Evolutionary conservation across 2,113 vertebrate species (phyloP), one percentile per base, ranked within the genome.

Genomic region (Pandion haliaetus): DNA sequence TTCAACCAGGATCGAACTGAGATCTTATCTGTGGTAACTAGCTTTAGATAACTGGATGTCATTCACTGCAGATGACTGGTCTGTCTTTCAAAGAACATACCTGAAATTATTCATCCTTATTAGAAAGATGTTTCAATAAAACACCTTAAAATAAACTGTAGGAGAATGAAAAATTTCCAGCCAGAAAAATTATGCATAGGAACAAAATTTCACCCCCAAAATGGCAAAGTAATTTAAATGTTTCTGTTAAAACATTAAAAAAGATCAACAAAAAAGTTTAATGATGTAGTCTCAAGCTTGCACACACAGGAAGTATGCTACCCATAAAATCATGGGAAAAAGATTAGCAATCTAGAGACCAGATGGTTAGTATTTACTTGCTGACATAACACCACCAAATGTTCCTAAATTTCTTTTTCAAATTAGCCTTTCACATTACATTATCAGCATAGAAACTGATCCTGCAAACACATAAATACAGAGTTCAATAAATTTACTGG

Each of bases 301-400:
- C 83, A 95, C 73, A 96, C 66, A 91, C 83, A 95, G 93, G 91
- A 97, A 95, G 79, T 67, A 65, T 42, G 83, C 84, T 96, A 87
- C 88, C 73, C 91, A 78, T 96, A 91, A 96, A 96, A 93, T 96
- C 82, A 94, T 63, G 66, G 74, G 82, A 91, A 97, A 91, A 89
- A 89, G 92, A 96, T 93, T 95, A 95, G 91, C 91, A 95, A 88
- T 95, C 82, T 61, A 96, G 88, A 86, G 86, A 94, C 70, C 97
- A 97, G 96, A 97, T 97, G 97, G 97, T 83, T 94, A 87, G 67
- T 96, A 91, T 97, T 97, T 97, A 96, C 96, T 97, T 96, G 95
- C 95, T 97, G 94, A 94, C 89, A 95, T 73, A 96, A 94, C 96
- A 95, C 67, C 82, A 93, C 94, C 96, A 97, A 97, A 95, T 97